A percentile compares a stretch with the other conserved stretches of the same genome.
Evolutionary conservation across 2,797 vertebrate species (phyloP).

Genomic region (Paratrypauchen microcephalus): DNA sequence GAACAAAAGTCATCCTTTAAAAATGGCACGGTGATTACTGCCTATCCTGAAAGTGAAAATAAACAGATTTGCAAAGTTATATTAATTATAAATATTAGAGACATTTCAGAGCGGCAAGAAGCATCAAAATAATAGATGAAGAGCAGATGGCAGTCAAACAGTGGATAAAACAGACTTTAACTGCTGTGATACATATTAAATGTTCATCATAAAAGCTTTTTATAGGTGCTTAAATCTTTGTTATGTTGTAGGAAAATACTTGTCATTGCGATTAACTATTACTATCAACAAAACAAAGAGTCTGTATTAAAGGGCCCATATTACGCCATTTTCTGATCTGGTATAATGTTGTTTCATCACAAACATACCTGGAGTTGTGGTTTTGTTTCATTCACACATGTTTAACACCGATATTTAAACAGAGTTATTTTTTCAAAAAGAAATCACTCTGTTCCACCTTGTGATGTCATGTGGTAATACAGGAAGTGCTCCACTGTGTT

Average conservation of each 20-base stretch:
- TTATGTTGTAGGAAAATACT: not conserved
- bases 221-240: not conserved
- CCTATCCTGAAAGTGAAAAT: not conserved
- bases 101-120: not conserved
- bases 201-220: not conserved
- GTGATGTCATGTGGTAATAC: too few relatives aligned
- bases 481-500: too few relatives aligned
- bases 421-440: too few relatives aligned
- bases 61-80: not conserved
- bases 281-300: not conserved
- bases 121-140: not conserved
- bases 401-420: too few relatives aligned
- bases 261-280: not conserved
- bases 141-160: not conserved
- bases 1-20: too few relatives aligned
- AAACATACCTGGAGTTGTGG: too few relatives aligned
- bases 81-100: not conserved
- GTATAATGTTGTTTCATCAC: too few relatives aligned
- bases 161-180: slow-evolving; percentile 3
- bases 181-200: not conserved
- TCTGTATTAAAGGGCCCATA: too few relatives aligned
- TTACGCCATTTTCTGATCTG: too few relatives aligned
- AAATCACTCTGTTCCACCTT: too few relatives aligned
- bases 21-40: not conserved
- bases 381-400: too few relatives aligned